Conservation (phyloP, 2,113 vertebrate species). For the Electrona antarctica region DNA sequence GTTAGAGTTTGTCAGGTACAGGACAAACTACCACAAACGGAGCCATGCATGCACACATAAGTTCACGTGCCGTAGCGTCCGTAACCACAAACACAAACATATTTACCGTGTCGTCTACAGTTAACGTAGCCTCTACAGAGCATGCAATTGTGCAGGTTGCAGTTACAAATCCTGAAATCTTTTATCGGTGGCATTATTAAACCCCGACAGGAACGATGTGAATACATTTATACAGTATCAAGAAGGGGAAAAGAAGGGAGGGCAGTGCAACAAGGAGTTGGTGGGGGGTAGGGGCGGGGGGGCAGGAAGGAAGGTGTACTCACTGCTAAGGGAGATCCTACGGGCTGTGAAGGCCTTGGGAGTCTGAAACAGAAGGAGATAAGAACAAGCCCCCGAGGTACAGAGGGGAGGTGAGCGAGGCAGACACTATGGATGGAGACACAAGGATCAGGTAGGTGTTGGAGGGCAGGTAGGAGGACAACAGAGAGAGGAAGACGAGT, state of each 20-base stretch:
- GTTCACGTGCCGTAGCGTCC: too few relatives aligned
- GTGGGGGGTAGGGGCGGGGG: background rate
- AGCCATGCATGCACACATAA: background rate
- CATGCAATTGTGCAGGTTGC: background rate
- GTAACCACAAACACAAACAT: too few relatives aligned
- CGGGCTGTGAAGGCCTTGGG: constrained; percentile 77
- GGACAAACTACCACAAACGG: too few relatives aligned
- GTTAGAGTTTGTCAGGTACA: background rate
- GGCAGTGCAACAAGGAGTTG: fast-evolving
- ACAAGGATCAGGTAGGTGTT: constrained; percentile 21
- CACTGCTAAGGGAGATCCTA: constrained; percentile 78
- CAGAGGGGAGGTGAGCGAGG: constrained; percentile 56
- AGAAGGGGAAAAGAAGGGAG: background rate
- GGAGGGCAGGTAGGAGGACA: constrained; percentile 10
- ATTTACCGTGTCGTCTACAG: too few relatives aligned
- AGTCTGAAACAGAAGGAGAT: constrained; percentile 73
- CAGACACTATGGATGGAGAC: constrained; percentile 3
- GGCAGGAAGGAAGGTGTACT: constrained; percentile 46
- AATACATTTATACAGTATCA: background rate
- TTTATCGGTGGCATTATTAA: background rate
- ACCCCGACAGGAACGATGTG: background rate
- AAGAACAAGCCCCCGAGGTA: constrained; percentile 56
- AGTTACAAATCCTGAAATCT: background rate
- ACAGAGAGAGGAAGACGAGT: background rate
- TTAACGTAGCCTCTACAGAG: background rate